Conservation (phyloP, 92 coral and sea anemone genomes). For the Phenganax stokvisi region DNA sequence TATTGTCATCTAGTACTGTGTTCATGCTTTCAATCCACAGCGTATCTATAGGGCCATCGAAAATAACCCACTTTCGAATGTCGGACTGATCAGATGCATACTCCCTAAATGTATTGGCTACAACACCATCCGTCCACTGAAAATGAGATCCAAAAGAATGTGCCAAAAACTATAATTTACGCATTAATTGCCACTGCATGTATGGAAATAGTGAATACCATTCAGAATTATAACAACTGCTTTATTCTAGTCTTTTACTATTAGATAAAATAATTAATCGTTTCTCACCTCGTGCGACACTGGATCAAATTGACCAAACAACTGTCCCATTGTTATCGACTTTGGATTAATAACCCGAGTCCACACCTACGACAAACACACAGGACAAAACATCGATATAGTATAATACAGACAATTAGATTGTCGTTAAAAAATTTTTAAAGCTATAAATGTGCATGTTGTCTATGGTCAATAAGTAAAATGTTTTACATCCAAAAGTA, state of each 20-base stretch:
- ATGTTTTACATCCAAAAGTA: too few species aligned
- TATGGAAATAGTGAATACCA: too few species aligned
- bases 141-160: not conserved
- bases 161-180: too few species aligned
- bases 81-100: constrained; percentile 97
- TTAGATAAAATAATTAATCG: not conserved
- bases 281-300: constrained; percentile 90
- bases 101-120: constrained; percentile 99
- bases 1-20: constrained; percentile 97
- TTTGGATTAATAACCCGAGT: constrained; percentile 93
- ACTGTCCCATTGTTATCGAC: constrained; percentile 97
- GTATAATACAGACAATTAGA: not conserved
- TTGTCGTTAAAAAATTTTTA: not conserved
- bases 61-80: constrained; percentile 94
- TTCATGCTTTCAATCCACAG: constrained; percentile 99
- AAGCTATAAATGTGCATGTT: too few species aligned
- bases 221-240: too few species aligned
- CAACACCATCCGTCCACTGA: constrained; percentile 99
- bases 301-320: constrained; percentile 98
- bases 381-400: not conserved
- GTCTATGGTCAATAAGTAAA: too few species aligned
- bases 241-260: too few species aligned
- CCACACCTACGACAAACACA: constrained; percentile 60
- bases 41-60: constrained; percentile 98
- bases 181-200: too few species aligned